Evolutionary conservation across 2,888 invertebrate genomes (phyloP).

Genomic region (Scaptomyza polygonia): DNA sequence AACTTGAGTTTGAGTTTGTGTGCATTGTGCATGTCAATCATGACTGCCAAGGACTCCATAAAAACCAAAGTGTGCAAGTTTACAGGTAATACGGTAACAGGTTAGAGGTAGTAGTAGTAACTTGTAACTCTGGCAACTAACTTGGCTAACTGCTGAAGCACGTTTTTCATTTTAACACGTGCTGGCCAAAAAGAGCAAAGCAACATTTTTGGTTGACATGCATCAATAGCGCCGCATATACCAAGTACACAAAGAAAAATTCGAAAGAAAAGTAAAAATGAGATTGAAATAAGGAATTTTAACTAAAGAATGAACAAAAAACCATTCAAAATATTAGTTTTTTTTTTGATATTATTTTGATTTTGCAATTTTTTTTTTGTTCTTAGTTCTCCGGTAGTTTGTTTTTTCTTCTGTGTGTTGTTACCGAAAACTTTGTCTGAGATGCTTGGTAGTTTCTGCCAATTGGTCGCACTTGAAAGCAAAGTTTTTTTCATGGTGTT

Average conservation of each 20-base stretch:
- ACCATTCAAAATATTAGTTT: too few species aligned
- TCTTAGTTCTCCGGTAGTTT: neutral
- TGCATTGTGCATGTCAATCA: slow-evolving; percentile 74
- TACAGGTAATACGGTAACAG: slow-evolving; percentile 32
- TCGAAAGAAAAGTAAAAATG: neutral
- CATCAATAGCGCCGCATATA: slow-evolving; percentile 46
- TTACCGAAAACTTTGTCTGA: slow-evolving; percentile 19
- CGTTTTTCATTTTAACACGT: slow-evolving; percentile 72
- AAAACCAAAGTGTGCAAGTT: too few species aligned
- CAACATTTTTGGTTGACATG: slow-evolving; percentile 61
- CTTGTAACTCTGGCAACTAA: slow-evolving; percentile 36
- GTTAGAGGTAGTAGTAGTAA: slow-evolving; percentile 25
- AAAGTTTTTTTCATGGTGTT: slow-evolving; percentile 62
- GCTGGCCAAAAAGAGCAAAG: slow-evolving; percentile 47
- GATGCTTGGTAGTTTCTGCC: slow-evolving; percentile 22
- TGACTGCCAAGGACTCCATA: slow-evolving; percentile 53
- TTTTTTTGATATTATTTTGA: neutral
- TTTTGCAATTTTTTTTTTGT: too few species aligned
- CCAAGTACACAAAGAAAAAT: neutral
- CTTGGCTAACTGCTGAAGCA: slow-evolving; percentile 58
- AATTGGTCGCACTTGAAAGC: slow-evolving; percentile 54
- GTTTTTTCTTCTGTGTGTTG: slow-evolving; percentile 1
- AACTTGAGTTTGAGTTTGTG: slow-evolving; percentile 20
- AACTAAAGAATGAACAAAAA: too few species aligned
- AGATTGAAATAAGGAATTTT: too few species aligned